phyloP scores from a whole-genome alignment of 2,113 vertebrate species.

The Gymnorhina tibicen region DNA sequence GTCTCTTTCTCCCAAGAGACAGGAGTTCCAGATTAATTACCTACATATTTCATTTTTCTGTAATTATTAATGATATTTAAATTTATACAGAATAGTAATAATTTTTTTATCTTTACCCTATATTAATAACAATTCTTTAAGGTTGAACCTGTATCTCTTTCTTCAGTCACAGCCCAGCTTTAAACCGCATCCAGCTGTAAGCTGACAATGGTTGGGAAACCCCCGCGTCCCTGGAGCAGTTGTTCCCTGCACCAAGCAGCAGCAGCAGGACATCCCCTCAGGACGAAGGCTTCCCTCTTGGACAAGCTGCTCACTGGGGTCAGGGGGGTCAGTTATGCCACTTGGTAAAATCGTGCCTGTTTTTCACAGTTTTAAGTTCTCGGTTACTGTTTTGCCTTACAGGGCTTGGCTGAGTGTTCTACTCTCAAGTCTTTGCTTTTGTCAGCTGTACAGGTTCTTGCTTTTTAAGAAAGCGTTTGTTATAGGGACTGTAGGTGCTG shows the following conservation, averaged over 20 bases:
- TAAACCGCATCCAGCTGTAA: neutral
- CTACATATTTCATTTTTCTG: constrained; percentile 48
- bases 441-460: neutral
- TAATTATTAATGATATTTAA: neutral
- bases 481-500: neutral
- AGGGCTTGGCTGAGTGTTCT: neutral
- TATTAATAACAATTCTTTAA: neutral
- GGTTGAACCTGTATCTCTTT: neutral
- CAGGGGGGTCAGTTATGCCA: neutral
- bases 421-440: neutral
- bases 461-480: neutral
- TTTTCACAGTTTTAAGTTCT: neutral
- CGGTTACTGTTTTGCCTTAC: neutral
- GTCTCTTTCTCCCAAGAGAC: constrained; percentile 55
- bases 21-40: constrained; percentile 55
- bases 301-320: neutral
- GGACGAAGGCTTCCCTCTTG: neutral
- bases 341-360: neutral
- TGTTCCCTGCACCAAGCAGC: neutral
- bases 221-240: too few species aligned
- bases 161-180: neutral
- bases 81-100: neutral
- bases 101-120: neutral
- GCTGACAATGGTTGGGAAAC: neutral
- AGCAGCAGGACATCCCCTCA: neutral